Evolutionary conservation across 1,140 invertebrate species (phyloP).

Genomic region (Notospermus geniculatus): DNA sequence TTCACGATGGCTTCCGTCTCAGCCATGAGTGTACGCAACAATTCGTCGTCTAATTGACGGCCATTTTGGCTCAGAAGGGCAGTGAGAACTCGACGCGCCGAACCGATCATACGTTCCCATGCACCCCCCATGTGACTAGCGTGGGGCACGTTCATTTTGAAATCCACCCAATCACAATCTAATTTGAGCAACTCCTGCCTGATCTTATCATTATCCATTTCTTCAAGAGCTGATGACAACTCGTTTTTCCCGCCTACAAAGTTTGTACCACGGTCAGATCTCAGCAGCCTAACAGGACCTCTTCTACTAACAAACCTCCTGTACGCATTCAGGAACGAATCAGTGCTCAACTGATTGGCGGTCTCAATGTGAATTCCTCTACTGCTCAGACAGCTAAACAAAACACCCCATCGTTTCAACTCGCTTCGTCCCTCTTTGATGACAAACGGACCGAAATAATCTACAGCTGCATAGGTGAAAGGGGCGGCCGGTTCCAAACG

Average conservation of each 20-base stretch:
- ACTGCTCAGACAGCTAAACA: constrained; percentile 8
- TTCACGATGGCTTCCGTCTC: constrained; percentile 9
- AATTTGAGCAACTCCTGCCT: neutral
- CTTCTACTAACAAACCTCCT: neutral
- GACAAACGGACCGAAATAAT: no score
- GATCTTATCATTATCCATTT: constrained; percentile 1
- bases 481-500: constrained; percentile 10
- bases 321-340: constrained; percentile 6
- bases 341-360: neutral
- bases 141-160: constrained; percentile 3
- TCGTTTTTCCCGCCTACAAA: neutral
- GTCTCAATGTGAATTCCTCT: constrained; percentile 7
- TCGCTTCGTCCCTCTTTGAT: constrained; percentile 7
- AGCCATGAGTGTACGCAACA: no score
- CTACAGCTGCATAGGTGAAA: constrained; percentile 18
- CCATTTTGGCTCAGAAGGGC: constrained; percentile 1
- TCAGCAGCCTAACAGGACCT: constrained; percentile 5
- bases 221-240: neutral
- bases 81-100: neutral
- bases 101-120: constrained; percentile 6
- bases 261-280: constrained; percentile 11
- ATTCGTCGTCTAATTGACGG: constrained; percentile 8
- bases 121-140: constrained; percentile 9
- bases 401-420: constrained; percentile 7
- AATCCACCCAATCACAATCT: neutral